Evolutionary conservation across 92 coral and sea anemone genomes (phyloP).

Genomic region (Parazoanthus darwini): DNA sequence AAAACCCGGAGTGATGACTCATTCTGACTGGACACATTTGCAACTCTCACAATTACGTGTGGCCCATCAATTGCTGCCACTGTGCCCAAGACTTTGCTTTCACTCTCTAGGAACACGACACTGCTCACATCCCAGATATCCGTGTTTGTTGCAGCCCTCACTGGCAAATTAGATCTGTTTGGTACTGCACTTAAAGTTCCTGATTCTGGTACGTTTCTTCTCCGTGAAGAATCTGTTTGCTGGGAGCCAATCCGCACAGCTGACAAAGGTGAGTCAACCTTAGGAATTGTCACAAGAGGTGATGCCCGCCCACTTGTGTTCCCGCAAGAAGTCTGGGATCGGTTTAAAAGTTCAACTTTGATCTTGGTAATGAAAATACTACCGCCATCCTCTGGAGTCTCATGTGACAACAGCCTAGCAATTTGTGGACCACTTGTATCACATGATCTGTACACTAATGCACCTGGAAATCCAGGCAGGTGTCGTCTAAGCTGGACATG

Average conservation of each 20-base stretch:
- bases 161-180: slow-evolving; percentile 28
- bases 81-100: slow-evolving; percentile 78
- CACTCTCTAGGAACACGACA: slow-evolving; percentile 87
- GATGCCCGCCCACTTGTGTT: neutral
- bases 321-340: neutral
- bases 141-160: slow-evolving; percentile 28
- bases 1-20: slow-evolving; percentile 78
- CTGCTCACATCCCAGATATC: slow-evolving; percentile 87
- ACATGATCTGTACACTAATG: slow-evolving; percentile 76
- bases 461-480: slow-evolving; percentile 90
- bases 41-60: slow-evolving; percentile 82
- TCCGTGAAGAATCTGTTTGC: neutral
- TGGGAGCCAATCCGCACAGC: slow-evolving; percentile 26
- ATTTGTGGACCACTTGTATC: slow-evolving; percentile 76
- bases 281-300: slow-evolving; percentile 9
- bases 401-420: slow-evolving; percentile 74
- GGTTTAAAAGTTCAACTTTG: slow-evolving; percentile 64
- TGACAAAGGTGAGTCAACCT: slow-evolving; percentile 40
- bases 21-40: slow-evolving; percentile 45
- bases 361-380: slow-evolving; percentile 63
- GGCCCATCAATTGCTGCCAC: slow-evolving; percentile 93
- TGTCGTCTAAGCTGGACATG: slow-evolving; percentile 83
- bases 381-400: slow-evolving; percentile 65
- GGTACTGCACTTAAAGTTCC: neutral
- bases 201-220: slow-evolving; percentile 16